Evolutionary conservation across 1,140 invertebrate species (phyloP), one percentile per base, ranked within the genome.

Genomic region (Diachasmimorpha longicaudata): DNA sequence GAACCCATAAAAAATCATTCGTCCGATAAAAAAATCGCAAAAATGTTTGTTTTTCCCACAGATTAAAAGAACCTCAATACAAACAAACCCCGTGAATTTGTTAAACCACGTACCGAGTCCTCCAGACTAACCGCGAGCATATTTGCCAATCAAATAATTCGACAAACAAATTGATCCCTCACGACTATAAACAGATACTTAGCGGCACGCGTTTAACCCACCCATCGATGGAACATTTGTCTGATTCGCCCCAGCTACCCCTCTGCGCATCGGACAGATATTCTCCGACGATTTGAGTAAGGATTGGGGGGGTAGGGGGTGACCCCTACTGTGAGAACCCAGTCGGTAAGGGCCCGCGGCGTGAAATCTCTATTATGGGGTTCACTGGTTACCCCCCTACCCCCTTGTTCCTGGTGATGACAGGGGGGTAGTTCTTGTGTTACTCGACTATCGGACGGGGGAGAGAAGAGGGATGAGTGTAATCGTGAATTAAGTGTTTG

Each of bases 81-180:
- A 78, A 81, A 80, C 80, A 87, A 88, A 36, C 39, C 39, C 25
- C 6, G 87, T 79, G 85, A 81, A 86, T 84, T 83, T 83, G 86
- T 84, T 82, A 80, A 82, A 84, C 80, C 81, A 75, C 84, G 81
- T 82, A n/a, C 16, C 48, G 19, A 76, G 71, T 81, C 82, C 81
- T 81, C 83, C 82, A 80, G 82, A 14, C 77, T 82, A 82, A 82
- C 82, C 82, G 79, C 85, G 80, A 81, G 84, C 80, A 80, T 86
- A 86, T 87, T 87, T 88, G 84, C 86, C 83, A 86, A 87, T 87
- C 87, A 88, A 88, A 88, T 87, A 88, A 88, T 88, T 88, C 87
- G 81, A 84, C 86, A 88, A 88, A 88, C 85, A 87, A 87, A 88
- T 88, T 88, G 87, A 88, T 88, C 85, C 85, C 83, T 79, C 70